Base-by-base conservation (phyloP, 2,797 vertebrate species). In the Clarias fuscus region DNA sequence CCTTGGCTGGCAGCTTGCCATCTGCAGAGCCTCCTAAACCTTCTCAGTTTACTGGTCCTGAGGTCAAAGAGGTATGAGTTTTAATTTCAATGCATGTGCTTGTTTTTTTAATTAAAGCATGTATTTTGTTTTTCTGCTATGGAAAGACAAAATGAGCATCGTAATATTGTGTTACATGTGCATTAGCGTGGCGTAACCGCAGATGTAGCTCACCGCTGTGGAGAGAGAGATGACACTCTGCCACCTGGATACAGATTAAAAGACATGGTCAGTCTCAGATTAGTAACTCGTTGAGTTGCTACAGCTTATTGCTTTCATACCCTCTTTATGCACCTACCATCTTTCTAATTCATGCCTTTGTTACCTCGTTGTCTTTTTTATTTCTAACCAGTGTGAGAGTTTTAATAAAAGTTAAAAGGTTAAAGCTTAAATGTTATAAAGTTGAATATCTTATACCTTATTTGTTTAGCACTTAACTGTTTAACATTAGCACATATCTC, bases 201-300 rank as follows among this genome's bases (percentile, higher is more conserved):
- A 33, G 92, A 95, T 75, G 92, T 93, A 24, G 94, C 71, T 83
- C 90, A 93, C 2, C 94, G 93, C 58, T 96, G 96, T 89, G 98
- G 98, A 86, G 97, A 95, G 59, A 94, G 92, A 92, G 97, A 98
- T 0, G 94, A 95, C 89, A 96, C 97, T 0, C 94, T 98, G 67
- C 98, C 97, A 7, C 97, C 97, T 0, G 95, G 94, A 4, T 97
- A 96, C 86, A 93, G 84, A 88, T 93, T 85, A 76, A 67, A 88
- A 86, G 89, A 95, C 67, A 86, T 89, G 92, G 92, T 91, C 85
- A 91, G 92, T 92, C 27, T 53, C 17, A 40, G 24, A 67, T 75
- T 17, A 40, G 24, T 17, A 43, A 27, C 43, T 24, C 61, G 59
- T n/a, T 61, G 27, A n/a, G 37, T 58, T 83, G 37, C 56, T 85